phyloP scores from a whole-genome alignment of 2,888 invertebrate genomes.

The Lithophane ornitopus region DNA sequence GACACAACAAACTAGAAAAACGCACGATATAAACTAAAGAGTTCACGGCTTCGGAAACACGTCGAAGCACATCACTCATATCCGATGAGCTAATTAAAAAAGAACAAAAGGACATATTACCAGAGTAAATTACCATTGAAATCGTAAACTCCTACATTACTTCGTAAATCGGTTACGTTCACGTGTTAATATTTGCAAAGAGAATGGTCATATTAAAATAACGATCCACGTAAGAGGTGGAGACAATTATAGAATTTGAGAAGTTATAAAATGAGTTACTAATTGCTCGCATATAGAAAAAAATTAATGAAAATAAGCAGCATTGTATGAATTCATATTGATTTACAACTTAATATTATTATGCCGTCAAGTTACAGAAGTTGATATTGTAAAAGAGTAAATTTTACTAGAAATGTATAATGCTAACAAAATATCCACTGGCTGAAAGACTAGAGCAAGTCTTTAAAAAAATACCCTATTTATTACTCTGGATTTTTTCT shows the following conservation, averaged over 20 bases:
- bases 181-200: conserved; percentile 42
- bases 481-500: conserved; percentile 92
- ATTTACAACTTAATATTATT: conserved; percentile 1
- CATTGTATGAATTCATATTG: conserved; percentile 16
- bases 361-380: neutral
- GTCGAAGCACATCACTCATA: conserved; percentile 37
- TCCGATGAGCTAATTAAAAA: conserved; percentile 58
- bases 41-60: conserved; percentile 39
- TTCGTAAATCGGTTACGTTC: conserved; percentile 37
- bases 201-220: conserved; percentile 34
- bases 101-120: conserved; percentile 65
- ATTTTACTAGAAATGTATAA: conserved; percentile 4
- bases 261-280: neutral
- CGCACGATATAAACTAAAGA: conserved; percentile 41
- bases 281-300: neutral
- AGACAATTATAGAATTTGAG: neutral
- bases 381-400: conserved; percentile 2
- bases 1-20: conserved; percentile 34
- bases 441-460: neutral
- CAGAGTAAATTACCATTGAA: conserved; percentile 63
- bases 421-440: conserved; percentile 1
- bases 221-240: conserved; percentile 33
- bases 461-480: conserved; percentile 36
- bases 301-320: neutral
- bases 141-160: conserved; percentile 54